Percentiles rank a stretch among this genome's conserved stretches.
These are phyloP conservation scores for Danio albolineatus DNA, from an alignment of 2,797 vertebrate species.

Conservation along the genomic window DNA sequence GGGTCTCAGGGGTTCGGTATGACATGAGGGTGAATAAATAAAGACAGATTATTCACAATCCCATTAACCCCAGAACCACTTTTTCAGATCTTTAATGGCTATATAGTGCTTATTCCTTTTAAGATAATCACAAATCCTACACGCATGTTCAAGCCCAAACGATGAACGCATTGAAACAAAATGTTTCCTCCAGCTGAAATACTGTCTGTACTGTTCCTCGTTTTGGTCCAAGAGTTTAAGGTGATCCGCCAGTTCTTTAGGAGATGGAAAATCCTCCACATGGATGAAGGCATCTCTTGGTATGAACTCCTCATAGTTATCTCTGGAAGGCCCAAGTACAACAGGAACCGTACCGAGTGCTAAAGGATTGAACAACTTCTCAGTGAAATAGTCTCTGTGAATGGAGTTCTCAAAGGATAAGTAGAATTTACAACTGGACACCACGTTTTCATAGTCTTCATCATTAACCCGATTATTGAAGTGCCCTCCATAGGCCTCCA, in stretches of 20 bases:
- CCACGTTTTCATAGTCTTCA: background rate
- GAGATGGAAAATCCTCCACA: conserved; percentile 6
- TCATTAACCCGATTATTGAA: background rate
- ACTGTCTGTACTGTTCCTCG: background rate
- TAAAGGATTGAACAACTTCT: conserved; percentile 21
- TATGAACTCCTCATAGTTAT: conserved; percentile 14
- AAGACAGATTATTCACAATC: no score
- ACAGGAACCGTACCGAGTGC: background rate
- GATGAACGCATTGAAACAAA: rapidly evolving
- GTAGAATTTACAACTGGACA: conserved; percentile 34
- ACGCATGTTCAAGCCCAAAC: background rate
- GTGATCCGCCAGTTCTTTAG: conserved; percentile 5
- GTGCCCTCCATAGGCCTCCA: background rate
- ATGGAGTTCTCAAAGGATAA: conserved; percentile 37
- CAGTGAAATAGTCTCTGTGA: conserved; percentile 11
- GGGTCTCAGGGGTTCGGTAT: no score
- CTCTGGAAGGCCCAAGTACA: conserved; percentile 9
- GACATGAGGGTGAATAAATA: no score
- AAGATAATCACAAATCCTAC: conserved; percentile 1
- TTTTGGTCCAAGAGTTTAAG: conserved; percentile 6
- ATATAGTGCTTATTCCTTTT: background rate
- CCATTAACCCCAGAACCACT: conserved; percentile 17
- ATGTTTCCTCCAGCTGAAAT: conserved; percentile 4
- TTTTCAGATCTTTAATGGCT: conserved; percentile 12
- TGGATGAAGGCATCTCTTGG: conserved; percentile 22